phyloP scores from a whole-genome alignment of 2,113 vertebrate genomes.

The Nicator chloris region DNA sequence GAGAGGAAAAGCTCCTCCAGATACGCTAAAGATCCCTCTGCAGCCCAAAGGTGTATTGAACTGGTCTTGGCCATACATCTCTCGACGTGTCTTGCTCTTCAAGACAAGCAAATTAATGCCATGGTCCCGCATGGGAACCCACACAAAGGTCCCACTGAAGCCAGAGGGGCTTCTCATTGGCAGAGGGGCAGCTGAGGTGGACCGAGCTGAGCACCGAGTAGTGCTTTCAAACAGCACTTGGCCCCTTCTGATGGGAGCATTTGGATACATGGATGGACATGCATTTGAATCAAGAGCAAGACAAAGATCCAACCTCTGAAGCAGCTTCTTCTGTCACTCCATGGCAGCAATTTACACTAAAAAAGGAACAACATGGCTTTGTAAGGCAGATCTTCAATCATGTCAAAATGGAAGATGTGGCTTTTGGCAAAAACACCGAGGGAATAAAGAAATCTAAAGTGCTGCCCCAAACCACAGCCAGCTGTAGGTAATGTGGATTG shows the following conservation, averaged over 20 bases:
- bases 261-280: fast-evolving
- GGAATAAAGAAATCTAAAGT: not conserved
- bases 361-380: not conserved
- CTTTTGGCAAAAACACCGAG: not conserved
- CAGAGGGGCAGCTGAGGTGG: not conserved
- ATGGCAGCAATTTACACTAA: not conserved
- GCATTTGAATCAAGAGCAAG: not conserved
- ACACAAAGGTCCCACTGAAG: not conserved
- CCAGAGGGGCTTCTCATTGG: not conserved
- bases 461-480: fast-evolving
- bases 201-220: too few relatives aligned
- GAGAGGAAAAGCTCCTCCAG: not conserved
- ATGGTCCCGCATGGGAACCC: fast-evolving
- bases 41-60: not conserved
- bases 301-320: not conserved
- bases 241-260: not conserved
- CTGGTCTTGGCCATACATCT: fast-evolving
- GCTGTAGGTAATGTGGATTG: not conserved
- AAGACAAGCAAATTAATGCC: not conserved
- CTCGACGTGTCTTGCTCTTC: fast-evolving
- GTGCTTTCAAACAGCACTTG: too few relatives aligned
- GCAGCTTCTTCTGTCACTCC: not conserved
- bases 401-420: not conserved
- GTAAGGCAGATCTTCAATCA: not conserved
- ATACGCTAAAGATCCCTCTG: not conserved